Base-by-base conservation (phyloP, 1,140 invertebrate species). In the Ceratosolen solmsi region DNA sequence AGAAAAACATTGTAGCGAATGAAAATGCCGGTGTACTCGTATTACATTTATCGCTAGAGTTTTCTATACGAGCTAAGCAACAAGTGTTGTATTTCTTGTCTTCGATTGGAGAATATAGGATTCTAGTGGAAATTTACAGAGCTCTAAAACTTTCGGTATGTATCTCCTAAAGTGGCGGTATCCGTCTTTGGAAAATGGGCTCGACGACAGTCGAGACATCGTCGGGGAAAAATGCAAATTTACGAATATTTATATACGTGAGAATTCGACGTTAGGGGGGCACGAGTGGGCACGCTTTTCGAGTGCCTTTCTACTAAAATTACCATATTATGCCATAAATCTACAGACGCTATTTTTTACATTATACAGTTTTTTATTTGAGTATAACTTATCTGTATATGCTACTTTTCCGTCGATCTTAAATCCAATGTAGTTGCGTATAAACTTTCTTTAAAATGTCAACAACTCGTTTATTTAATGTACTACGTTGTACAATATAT, bases 271-370 rank as follows among this genome's bases (percentile, higher is more conserved):
- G 33, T 68, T 56, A 51, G 63, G 63, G 73, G 46, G 36, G 41
- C 25, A 36, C 0, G 22, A 30, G n/a, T 56, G 58, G 13, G 30
- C 15, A 25, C n/a, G 33, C n/a, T 20, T 46, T 76, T 75, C 73
- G 30, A 75, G 49, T 76, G 72, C 63, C 25, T 63, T 58, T 75
- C 72, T 54, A 4, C 33, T 41, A 30, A 76, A 76, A 81, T 81
- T 81, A 81, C 73, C 80, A 76, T 81, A 76, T 81, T 56, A 76
- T 74, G 56, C 65, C 49, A 56, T 81, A 81, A 81, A 81, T 81
- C 63, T 75, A n/a, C 22, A 27, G 25, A 49, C 22, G 51, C 68
- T 58, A 72, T 79, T 75, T n/a, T n/a, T 58, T 30, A 33, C 73
- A 11, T 76, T 68, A 70, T 79, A 79, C 70, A 72, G 33, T 79